Evolutionary conservation across 2,797 vertebrate species (phyloP).

Genomic region (Falco concolor): DNA sequence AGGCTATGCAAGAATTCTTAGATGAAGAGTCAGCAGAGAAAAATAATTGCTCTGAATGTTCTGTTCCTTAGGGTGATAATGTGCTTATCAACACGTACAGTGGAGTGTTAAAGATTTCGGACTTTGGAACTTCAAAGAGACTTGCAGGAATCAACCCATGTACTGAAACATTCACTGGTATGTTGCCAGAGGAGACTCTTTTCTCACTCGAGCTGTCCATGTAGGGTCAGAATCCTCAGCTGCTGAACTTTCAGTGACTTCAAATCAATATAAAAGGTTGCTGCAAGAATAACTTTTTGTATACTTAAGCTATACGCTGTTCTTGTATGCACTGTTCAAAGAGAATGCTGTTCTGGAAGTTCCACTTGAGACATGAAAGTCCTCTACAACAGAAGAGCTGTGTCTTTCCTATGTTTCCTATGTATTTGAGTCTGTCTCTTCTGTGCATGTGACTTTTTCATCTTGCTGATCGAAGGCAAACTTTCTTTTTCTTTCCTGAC

Average conservation of each 20-base stretch:
- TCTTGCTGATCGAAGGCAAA: not conserved
- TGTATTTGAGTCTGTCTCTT: not conserved
- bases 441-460: not conserved
- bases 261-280: not conserved
- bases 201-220: not conserved
- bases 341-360: not conserved
- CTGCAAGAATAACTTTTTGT: not conserved
- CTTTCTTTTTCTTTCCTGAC: not conserved
- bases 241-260: not conserved
- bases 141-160: conserved; percentile 96
- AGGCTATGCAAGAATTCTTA: not conserved
- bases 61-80: conserved; percentile 88
- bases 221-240: not conserved
- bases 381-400: not conserved
- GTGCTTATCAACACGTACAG: conserved; percentile 99
- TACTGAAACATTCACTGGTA: conserved; percentile 99
- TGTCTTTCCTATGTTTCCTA: not conserved
- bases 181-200: not conserved
- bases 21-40: not conserved
- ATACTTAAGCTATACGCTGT: not conserved
- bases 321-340: not conserved
- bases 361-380: not conserved
- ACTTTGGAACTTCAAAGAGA: conserved; percentile 97
- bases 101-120: conserved; percentile 97
- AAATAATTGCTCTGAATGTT: conserved; percentile 35